These are phyloP conservation scores for Andrena marginata DNA, from an alignment of 2,888 invertebrate species.

Conservation along the genomic window DNA sequence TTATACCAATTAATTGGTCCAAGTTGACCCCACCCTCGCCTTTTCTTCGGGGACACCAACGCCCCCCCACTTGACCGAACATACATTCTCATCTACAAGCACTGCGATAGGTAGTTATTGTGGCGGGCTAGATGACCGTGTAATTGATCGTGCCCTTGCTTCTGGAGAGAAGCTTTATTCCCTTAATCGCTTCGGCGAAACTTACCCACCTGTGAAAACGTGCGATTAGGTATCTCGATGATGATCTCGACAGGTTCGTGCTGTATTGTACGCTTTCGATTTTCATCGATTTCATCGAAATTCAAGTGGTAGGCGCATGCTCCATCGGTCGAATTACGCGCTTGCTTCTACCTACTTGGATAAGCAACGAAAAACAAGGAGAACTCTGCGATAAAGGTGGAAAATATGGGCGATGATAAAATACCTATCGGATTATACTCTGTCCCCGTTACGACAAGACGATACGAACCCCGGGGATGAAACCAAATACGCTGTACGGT, in stretches of 20 bases:
- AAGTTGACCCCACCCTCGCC: slow-evolving; percentile 29
- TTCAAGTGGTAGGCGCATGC: neutral
- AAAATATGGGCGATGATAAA: neutral
- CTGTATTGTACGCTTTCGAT: no score
- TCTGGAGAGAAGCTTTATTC: no score
- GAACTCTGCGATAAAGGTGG: neutral
- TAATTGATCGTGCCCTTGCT: slow-evolving; percentile 2
- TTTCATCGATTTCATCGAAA: neutral
- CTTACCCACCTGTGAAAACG: neutral
- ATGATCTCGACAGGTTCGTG: no score
- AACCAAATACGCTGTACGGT: slow-evolving; percentile 24
- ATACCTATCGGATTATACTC: slow-evolving; percentile 19
- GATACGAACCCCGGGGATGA: neutral
- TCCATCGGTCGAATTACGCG: no score
- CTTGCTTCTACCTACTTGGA: no score
- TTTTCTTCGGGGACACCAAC: slow-evolving; percentile 16
- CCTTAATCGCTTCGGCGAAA: neutral
- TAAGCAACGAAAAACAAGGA: no score
- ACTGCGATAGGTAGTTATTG: neutral
- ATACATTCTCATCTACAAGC: neutral
- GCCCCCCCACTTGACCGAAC: slow-evolving; percentile 14
- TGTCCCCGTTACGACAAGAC: slow-evolving; percentile 18
- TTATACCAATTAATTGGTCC: slow-evolving; percentile 59
- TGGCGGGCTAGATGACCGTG: neutral
- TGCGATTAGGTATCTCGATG: no score